Percentiles rank a stretch among this genome's conserved stretches.
Conservation (phyloP, 2,797 vertebrate genomes). For the Pelodytes ibericus region DNA sequence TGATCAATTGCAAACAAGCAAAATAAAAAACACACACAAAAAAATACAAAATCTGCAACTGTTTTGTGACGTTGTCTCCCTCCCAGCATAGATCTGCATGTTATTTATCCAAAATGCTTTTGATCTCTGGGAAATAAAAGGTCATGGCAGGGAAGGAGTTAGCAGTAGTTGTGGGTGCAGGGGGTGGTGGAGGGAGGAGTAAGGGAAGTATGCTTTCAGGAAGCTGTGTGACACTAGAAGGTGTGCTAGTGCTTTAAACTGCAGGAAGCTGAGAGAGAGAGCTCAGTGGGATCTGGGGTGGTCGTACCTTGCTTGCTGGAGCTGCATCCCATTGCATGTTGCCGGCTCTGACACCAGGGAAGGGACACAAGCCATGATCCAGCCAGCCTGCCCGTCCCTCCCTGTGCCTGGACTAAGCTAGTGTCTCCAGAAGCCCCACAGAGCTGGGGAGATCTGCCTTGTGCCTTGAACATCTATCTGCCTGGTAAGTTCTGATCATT, state of each 20-base stretch:
- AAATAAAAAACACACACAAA: neutral
- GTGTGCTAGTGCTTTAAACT: slow-evolving; percentile 38
- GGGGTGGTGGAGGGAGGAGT: slow-evolving; percentile 3
- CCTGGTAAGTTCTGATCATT: slow-evolving; percentile 33
- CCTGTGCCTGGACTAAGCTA: slow-evolving; percentile 26
- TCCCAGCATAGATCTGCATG: neutral
- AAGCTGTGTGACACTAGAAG: slow-evolving; percentile 20
- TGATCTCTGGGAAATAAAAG: neutral
- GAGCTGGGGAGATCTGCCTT: neutral
- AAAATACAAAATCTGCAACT: neutral
- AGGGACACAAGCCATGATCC: slow-evolving; percentile 28
- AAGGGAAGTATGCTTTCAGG: slow-evolving; percentile 18
- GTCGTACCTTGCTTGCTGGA: neutral
- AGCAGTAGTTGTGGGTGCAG: neutral
- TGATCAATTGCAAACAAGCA: neutral
- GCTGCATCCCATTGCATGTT: slow-evolving; percentile 25
- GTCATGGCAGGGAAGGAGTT: slow-evolving; percentile 1
- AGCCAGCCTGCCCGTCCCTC: neutral
- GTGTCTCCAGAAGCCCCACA: neutral
- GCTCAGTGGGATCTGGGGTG: slow-evolving; percentile 28
- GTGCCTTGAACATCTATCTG: slow-evolving; percentile 22
- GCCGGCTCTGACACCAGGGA: slow-evolving; percentile 11
- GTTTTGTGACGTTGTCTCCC: neutral
- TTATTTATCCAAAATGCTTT: neutral
- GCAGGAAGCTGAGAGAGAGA: neutral